Evolutionary conservation across 1,140 invertebrate genomes (phyloP).

Genomic region (Ylistrum balloti): DNA sequence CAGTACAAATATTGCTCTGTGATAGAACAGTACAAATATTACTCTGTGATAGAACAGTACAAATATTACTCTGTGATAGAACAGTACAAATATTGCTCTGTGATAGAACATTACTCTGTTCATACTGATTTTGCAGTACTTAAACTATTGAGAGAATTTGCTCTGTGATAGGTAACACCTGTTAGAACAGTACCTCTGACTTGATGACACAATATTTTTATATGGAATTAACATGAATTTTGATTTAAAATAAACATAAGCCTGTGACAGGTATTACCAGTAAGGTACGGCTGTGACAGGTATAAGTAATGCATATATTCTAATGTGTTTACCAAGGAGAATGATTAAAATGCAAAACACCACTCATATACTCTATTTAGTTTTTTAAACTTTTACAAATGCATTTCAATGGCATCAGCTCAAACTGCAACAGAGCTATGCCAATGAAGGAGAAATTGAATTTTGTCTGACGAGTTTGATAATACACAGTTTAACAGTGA

Average conservation of each 20-base stretch:
- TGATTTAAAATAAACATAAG: not conserved
- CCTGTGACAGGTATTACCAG: not conserved
- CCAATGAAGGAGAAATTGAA: not conserved
- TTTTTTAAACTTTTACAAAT: not conserved
- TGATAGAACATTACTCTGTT: too few species aligned
- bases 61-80: too few species aligned
- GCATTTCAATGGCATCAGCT: slow-evolving; percentile 34
- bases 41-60: too few species aligned
- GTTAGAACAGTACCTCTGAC: too few species aligned
- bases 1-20: too few species aligned
- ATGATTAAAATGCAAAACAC: slow-evolving; percentile 22
- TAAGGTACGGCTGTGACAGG: not conserved
- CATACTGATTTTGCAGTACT: too few species aligned
- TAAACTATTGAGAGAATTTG: too few species aligned
- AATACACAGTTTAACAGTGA: not conserved
- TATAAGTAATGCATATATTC: not conserved
- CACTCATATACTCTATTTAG: not conserved
- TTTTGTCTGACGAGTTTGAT: not conserved
- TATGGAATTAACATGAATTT: too few species aligned
- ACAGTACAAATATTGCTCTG: too few species aligned
- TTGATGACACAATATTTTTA: too few species aligned
- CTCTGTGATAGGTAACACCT: too few species aligned
- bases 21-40: too few species aligned
- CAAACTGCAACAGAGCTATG: not conserved
- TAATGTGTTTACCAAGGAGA: not conserved